A percentile compares a stretch with the other conserved stretches of the same genome.
Evolutionary conservation across 37 sponge, comb jelly and placozoan species (phyloP).

Genomic region (Hexactinellida sp.): DNA sequence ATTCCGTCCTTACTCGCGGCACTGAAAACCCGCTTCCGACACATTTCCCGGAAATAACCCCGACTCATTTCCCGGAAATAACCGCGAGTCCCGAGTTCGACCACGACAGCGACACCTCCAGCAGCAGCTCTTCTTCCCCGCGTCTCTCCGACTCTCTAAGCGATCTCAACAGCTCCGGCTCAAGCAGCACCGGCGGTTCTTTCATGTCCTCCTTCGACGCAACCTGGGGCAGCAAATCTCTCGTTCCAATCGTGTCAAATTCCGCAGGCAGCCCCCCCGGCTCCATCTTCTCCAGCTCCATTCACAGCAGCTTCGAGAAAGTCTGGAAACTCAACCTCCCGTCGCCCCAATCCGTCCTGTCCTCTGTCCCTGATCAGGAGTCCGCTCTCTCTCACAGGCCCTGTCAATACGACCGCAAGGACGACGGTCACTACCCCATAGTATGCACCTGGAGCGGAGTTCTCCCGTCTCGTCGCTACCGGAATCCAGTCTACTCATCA

Average conservation of each 20-base stretch:
- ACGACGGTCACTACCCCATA: slow-evolving; percentile 20
- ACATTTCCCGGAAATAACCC: not conserved
- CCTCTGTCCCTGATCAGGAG: not conserved
- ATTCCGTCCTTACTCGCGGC: not conserved
- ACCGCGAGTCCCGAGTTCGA: not conserved
- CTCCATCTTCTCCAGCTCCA: slow-evolving; percentile 9
- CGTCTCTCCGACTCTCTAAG: not conserved
- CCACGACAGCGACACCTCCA: not conserved
- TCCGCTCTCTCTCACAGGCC: not conserved
- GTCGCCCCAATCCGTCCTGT: not conserved
- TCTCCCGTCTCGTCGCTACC: slow-evolving; percentile 65
- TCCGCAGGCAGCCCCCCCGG: slow-evolving; percentile 2
- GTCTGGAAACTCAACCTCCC: not conserved
- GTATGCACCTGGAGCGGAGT: slow-evolving; percentile 90
- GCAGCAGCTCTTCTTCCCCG: not conserved
- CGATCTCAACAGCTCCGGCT: not conserved
- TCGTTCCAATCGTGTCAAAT: slow-evolving; percentile 5
- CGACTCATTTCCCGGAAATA: not conserved
- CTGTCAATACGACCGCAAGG: slow-evolving; percentile 15
- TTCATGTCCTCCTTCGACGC: not conserved
- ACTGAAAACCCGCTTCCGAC: not conserved
- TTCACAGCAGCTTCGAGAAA: slow-evolving; percentile 13
- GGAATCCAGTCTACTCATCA: slow-evolving; percentile 83
- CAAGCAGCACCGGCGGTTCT: not conserved
- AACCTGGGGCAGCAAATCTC: not conserved